Percentiles rank a stretch among this genome's conserved stretches.
phyloP scores from a whole-genome alignment of 2,113 vertebrate species.

The Leucopsar rothschildi region DNA sequence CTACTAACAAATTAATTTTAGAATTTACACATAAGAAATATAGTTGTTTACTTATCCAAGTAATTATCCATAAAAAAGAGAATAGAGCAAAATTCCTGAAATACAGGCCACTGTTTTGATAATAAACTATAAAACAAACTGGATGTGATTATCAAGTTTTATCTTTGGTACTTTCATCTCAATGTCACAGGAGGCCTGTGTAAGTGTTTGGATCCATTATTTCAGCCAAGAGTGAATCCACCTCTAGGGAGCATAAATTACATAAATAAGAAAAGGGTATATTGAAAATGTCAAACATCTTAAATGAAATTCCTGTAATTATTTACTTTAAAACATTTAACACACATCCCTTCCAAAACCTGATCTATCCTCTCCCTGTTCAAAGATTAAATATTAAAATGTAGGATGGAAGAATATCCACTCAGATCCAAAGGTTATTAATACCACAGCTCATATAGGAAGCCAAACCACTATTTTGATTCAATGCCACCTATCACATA shows the following conservation, averaged over 20 bases:
- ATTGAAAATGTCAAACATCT: not conserved
- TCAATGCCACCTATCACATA: not conserved
- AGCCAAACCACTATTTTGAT: not conserved
- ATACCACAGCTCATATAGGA: not conserved
- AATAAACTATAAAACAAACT: not conserved
- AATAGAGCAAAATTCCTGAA: not conserved
- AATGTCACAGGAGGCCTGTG: not conserved
- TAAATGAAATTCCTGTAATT: not conserved
- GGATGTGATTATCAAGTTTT: not conserved
- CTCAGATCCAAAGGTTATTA: not conserved
- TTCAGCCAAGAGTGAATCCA: not conserved
- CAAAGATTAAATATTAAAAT: not conserved
- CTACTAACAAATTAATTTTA: not conserved
- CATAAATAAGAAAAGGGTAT: not conserved
- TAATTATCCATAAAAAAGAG: not conserved
- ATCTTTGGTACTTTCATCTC: not conserved
- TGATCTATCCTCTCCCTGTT: not conserved
- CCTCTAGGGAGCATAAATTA: not conserved
- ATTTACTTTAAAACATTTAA: not conserved
- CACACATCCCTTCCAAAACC: not conserved
- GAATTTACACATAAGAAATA: not conserved
- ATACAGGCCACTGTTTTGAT: not conserved
- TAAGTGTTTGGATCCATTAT: not conserved
- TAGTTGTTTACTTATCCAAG: not conserved
- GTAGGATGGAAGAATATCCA: not conserved